Evolutionary conservation across 1,140 invertebrate genomes (phyloP).

Genomic region (Pachyrhynchus sulphureomaculatus): DNA sequence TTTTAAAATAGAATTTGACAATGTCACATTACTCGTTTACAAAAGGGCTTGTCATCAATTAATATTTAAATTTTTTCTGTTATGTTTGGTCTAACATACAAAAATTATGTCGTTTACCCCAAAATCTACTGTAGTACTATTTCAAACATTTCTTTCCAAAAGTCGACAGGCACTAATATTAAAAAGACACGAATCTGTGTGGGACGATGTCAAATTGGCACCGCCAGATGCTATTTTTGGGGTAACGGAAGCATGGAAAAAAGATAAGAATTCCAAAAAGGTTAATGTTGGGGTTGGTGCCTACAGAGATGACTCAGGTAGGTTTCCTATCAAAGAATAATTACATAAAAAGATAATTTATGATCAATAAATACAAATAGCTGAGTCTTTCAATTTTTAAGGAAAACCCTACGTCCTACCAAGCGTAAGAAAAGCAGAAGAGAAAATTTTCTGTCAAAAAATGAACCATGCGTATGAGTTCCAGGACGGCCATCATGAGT

Average conservation of each 20-base stretch:
- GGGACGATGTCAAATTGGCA: slow-evolving; percentile 90
- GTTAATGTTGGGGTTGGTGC: slow-evolving; percentile 97
- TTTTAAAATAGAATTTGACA: too few species aligned
- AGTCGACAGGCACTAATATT: slow-evolving; percentile 90
- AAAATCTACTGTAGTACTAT: too few species aligned
- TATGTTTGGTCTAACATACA: too few species aligned
- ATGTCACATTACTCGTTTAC: too few species aligned
- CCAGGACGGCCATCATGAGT: slow-evolving; percentile 81
- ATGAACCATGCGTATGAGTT: slow-evolving; percentile 96
- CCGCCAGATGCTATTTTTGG: slow-evolving; percentile 99
- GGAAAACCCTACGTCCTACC: slow-evolving; percentile 93
- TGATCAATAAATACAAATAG: too few species aligned
- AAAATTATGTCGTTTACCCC: too few species aligned
- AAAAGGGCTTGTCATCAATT: too few species aligned
- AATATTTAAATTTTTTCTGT: too few species aligned
- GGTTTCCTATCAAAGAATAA: too few species aligned
- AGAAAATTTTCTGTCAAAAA: slow-evolving; percentile 55
- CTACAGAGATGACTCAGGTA: slow-evolving; percentile 88
- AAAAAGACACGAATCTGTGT: slow-evolving; percentile 95
- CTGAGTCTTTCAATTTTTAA: too few species aligned
- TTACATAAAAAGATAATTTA: too few species aligned
- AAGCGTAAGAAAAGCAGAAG: slow-evolving; percentile 76
- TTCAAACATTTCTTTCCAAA: slow-evolving; percentile 69
- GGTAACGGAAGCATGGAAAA: slow-evolving; percentile 96
- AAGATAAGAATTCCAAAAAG: slow-evolving; percentile 86